phyloP scores from a whole-genome alignment of 2,113 vertebrate species.

The Anoplopoma fimbria region DNA sequence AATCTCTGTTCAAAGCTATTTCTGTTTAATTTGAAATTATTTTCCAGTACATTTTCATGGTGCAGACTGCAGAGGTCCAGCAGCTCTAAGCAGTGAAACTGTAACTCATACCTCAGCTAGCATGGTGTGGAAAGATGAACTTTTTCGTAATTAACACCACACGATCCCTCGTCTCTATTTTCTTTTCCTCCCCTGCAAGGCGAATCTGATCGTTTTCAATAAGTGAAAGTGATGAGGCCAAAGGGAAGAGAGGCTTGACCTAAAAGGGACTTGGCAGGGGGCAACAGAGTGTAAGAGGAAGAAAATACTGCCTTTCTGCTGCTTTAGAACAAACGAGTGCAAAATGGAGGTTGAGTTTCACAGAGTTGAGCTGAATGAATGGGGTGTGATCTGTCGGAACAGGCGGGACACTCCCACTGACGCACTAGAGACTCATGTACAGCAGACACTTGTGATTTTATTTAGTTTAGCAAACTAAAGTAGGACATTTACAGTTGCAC shows the following conservation, averaged over 20 bases:
- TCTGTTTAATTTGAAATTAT: background rate
- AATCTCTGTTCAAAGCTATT: background rate
- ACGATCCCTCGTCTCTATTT: constrained; percentile 60
- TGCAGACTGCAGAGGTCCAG: constrained; percentile 13
- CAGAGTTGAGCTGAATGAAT: constrained; percentile 22
- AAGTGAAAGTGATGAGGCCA: constrained; percentile 58
- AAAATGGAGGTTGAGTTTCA: constrained; percentile 55
- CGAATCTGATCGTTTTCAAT: constrained; percentile 70
- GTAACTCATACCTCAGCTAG: constrained; percentile 34
- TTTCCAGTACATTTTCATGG: background rate
- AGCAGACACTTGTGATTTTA: background rate
- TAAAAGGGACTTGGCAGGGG: constrained; percentile 50
- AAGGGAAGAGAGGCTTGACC: constrained; percentile 42
- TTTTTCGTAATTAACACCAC: constrained; percentile 60
- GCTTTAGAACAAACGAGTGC: constrained; percentile 45
- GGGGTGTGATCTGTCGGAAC: background rate
- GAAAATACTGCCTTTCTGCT: constrained; percentile 42
- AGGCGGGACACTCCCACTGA: background rate
- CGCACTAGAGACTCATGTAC: background rate
- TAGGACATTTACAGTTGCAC: background rate
- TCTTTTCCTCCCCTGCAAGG: constrained; percentile 61
- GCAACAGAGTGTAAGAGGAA: constrained; percentile 27
- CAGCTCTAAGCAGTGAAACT: constrained; percentile 38
- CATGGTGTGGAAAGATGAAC: constrained; percentile 49
- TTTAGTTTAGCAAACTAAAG: background rate